phyloP scores from a whole-genome alignment of 2,113 vertebrate species.

The Paradisaea rubra region DNA sequence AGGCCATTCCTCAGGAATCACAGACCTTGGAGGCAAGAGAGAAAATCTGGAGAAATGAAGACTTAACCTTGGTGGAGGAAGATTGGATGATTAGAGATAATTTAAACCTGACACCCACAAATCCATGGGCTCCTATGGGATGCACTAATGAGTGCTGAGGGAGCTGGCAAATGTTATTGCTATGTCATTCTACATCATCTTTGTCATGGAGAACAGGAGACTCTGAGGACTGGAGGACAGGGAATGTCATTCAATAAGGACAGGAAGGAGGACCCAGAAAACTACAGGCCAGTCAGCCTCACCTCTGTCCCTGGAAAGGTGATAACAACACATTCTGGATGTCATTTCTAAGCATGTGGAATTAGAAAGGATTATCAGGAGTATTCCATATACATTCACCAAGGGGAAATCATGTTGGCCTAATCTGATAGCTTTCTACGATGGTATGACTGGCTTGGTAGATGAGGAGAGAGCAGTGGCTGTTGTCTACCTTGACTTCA shows the following conservation, averaged over 20 bases:
- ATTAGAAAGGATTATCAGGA: background rate
- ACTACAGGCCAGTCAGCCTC: background rate
- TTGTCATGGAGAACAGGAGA: background rate
- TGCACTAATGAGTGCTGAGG: background rate
- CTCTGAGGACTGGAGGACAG: background rate
- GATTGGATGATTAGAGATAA: background rate
- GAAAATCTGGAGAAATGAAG: background rate
- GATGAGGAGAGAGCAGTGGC: background rate
- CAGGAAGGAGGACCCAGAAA: background rate
- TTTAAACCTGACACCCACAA: background rate
- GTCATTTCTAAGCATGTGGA: background rate
- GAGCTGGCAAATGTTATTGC: background rate
- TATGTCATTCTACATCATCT: background rate
- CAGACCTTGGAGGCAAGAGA: background rate
- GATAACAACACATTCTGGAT: background rate
- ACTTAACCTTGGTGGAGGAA: background rate
- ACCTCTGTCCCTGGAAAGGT: background rate
- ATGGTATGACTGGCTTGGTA: background rate
- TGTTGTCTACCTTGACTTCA: background rate
- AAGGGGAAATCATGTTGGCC: background rate
- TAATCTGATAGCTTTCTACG: background rate
- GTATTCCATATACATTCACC: background rate
- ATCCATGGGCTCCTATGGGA: background rate
- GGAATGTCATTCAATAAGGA: background rate
- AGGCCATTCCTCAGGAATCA: background rate